These are phyloP conservation scores for Lasioglossum malachurum DNA, from an alignment of 2,888 invertebrate genomes.

Conservation along the genomic window DNA sequence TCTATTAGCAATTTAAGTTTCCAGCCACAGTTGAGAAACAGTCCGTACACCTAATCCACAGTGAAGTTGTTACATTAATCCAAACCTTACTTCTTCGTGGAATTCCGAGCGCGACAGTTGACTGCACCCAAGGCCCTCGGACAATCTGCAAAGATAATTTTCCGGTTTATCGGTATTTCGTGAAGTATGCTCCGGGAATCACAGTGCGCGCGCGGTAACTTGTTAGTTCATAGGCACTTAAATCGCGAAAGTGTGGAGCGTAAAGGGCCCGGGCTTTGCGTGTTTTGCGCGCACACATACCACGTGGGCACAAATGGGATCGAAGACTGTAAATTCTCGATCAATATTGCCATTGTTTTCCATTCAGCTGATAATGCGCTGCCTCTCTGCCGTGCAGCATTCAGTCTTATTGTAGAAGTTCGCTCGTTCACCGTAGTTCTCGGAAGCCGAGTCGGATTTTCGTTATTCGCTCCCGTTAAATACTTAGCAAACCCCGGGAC, in stretches of 20 bases:
- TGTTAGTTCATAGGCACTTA: slow-evolving; percentile 64
- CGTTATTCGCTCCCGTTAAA: slow-evolving; percentile 48
- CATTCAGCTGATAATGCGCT: slow-evolving; percentile 67
- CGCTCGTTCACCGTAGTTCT: slow-evolving; percentile 56
- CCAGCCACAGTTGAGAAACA: background rate
- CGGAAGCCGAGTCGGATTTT: slow-evolving; percentile 46
- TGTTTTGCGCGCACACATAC: slow-evolving; percentile 21
- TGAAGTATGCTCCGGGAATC: slow-evolving; percentile 56
- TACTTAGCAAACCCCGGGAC: slow-evolving; percentile 38
- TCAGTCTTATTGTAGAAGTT: slow-evolving; percentile 61
- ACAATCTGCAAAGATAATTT: slow-evolving; percentile 52
- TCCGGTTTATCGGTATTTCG: slow-evolving; percentile 33
- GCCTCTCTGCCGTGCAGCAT: slow-evolving; percentile 40
- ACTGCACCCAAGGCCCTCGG: background rate
- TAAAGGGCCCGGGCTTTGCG: slow-evolving; percentile 24
- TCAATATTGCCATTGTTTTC: slow-evolving; percentile 74
- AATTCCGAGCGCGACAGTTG: background rate
- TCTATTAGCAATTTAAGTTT: background rate
- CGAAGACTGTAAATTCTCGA: slow-evolving; percentile 67
- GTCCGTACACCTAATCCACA: background rate
- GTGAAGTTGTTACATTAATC: slow-evolving; percentile 9
- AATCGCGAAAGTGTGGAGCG: slow-evolving; percentile 44
- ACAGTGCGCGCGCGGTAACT: slow-evolving; percentile 55
- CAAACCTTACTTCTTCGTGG: background rate
- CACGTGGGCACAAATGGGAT: slow-evolving; percentile 30